These are phyloP conservation scores for Noctuana brunneofusca DNA, from an alignment of 2,888 invertebrate genomes.

Conservation along the genomic window DNA sequence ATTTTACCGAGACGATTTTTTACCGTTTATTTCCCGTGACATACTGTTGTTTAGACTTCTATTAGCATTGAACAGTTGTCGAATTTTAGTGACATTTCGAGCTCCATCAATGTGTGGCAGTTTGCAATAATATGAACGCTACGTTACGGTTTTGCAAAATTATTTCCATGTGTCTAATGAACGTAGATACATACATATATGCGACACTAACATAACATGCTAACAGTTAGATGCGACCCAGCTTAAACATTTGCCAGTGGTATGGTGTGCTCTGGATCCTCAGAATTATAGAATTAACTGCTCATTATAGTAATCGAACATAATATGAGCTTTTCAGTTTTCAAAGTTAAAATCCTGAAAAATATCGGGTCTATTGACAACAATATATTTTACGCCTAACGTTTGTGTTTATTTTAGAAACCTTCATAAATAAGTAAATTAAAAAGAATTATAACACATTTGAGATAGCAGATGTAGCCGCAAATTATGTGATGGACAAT, in stretches of 20 bases:
- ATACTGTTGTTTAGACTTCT: neutral
- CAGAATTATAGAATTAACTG: too few relatives aligned
- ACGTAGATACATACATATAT: too few relatives aligned
- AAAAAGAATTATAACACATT: slow-evolving; percentile 12
- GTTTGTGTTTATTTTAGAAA: slow-evolving; percentile 1
- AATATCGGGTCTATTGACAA: neutral
- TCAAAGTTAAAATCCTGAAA: neutral
- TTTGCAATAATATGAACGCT: too few relatives aligned
- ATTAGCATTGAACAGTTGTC: neutral
- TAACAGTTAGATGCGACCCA: too few relatives aligned
- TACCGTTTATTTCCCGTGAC: slow-evolving; percentile 17
- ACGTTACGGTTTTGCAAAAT: too few relatives aligned
- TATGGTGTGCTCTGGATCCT: too few relatives aligned
- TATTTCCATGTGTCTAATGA: too few relatives aligned
- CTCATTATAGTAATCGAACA: too few relatives aligned
- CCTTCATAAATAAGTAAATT: slow-evolving; percentile 13
- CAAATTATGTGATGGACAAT: slow-evolving; percentile 53
- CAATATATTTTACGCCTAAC: neutral
- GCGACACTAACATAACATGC: too few relatives aligned
- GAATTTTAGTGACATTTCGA: neutral
- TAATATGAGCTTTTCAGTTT: too few relatives aligned
- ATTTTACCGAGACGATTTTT: slow-evolving; percentile 26
- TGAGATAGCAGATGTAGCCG: slow-evolving; percentile 34
- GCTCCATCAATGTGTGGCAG: too few relatives aligned
- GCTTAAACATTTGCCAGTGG: too few relatives aligned